A percentile compares a stretch with the other conserved stretches of the same genome.
Evolutionary conservation across 2,797 vertebrate genomes (phyloP).

Genomic region (Otus scops): DNA sequence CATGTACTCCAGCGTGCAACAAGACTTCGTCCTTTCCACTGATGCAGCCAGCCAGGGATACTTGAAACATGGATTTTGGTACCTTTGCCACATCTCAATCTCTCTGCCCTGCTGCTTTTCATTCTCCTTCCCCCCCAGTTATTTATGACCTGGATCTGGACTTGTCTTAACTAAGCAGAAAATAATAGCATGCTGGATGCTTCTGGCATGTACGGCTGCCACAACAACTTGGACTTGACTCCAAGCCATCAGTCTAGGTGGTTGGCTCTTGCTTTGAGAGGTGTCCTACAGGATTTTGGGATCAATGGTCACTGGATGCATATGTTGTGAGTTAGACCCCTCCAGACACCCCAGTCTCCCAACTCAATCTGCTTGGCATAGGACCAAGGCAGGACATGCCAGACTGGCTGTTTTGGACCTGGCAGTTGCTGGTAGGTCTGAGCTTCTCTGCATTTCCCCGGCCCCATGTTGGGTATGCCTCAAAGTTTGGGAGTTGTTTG

Average conservation of each 20-base stretch:
- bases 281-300: background rate
- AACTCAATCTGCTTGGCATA: background rate
- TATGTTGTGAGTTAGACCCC: background rate
- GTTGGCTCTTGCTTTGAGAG: background rate
- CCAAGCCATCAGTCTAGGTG: background rate
- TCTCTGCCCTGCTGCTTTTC: background rate
- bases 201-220: background rate
- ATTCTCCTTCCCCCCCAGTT: accelerated
- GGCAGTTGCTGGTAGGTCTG: background rate
- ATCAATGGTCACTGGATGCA: background rate
- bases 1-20: background rate
- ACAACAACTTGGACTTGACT: background rate
- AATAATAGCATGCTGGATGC: background rate
- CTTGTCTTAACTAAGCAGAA: background rate
- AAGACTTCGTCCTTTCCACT: background rate
- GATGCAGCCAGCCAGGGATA: background rate
- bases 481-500: background rate
- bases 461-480: background rate
- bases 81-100: background rate
- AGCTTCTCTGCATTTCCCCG: accelerated
- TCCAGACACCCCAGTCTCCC: background rate
- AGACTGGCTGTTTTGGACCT: background rate
- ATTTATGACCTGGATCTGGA: background rate
- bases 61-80: background rate
- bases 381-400: background rate